phyloP scores from a whole-genome alignment of 2,888 invertebrate species.

The Omphaloscelis lunosa region DNA sequence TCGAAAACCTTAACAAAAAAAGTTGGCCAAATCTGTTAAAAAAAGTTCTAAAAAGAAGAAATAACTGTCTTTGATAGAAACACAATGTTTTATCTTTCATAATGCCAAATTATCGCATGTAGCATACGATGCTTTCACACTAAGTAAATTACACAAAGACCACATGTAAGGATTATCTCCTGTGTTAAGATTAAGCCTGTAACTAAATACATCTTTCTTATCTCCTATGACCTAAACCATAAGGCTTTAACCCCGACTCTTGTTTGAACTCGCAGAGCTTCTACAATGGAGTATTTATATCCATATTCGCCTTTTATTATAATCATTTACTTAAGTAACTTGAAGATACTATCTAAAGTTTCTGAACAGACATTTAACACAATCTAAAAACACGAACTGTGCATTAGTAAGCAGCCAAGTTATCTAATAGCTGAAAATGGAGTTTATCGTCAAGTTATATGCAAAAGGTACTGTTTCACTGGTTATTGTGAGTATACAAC shows the following conservation, averaged over 20 bases:
- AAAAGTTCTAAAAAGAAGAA: too few relatives aligned
- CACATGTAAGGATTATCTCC: neutral
- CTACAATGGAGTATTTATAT: constrained; percentile 35
- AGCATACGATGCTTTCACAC: too few relatives aligned
- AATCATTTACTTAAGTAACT: constrained; percentile 49
- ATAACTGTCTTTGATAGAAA: too few relatives aligned
- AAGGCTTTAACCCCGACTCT: constrained; percentile 7
- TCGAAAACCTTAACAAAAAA: too few relatives aligned
- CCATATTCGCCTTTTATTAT: constrained; percentile 33
- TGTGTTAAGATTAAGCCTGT: neutral
- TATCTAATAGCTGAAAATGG: constrained; percentile 49
- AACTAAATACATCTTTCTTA: neutral
- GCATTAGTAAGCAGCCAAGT: constrained; percentile 61
- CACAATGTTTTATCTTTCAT: too few relatives aligned
- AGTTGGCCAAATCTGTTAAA: too few relatives aligned
- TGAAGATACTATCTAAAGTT: constrained; percentile 53
- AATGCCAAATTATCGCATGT: too few relatives aligned
- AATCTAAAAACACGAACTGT: constrained; percentile 63
- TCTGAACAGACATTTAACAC: constrained; percentile 56
- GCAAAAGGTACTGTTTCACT: constrained; percentile 14
- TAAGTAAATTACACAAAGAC: neutral
- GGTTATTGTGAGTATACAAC: neutral
- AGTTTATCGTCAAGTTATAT: constrained; percentile 31
- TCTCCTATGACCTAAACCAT: neutral
- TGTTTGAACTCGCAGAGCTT: constrained; percentile 24